Evolutionary conservation across 2,113 vertebrate species (phyloP).

Genomic region (Trachemys scripta): DNA sequence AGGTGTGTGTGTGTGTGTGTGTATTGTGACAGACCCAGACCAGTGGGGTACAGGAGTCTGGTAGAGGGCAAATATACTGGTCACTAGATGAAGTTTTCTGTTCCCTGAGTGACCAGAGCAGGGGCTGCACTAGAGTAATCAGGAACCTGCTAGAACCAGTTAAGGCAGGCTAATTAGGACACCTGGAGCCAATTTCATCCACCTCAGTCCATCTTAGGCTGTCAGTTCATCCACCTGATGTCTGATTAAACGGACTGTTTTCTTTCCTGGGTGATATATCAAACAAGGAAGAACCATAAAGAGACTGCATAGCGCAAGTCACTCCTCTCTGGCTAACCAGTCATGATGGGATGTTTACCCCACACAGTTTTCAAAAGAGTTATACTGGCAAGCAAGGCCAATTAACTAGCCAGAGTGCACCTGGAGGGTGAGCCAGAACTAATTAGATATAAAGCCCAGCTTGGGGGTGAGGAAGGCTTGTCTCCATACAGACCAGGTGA

Average conservation of each 20-base stretch:
- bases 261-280: background rate
- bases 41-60: too few species aligned
- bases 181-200: background rate
- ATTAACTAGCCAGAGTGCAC: background rate
- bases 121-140: too few species aligned
- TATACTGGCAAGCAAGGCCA: background rate
- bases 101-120: too few species aligned
- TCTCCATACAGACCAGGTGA: background rate
- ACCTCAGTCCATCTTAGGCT: background rate
- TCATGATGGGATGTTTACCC: background rate
- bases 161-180: too few species aligned
- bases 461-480: background rate
- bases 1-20: background rate
- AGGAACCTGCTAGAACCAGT: too few species aligned
- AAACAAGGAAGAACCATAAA: constrained; percentile 16
- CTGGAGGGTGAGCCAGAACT: background rate
- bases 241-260: background rate
- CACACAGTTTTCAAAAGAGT: background rate
- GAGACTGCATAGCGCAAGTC: background rate
- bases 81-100: too few species aligned
- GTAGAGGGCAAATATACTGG: too few species aligned
- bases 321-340: background rate
- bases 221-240: constrained; percentile 11
- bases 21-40: too few species aligned
- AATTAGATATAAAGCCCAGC: background rate